Evolutionary conservation across 2,113 vertebrate genomes (phyloP).

Genomic region (Dinomys branickii): DNA sequence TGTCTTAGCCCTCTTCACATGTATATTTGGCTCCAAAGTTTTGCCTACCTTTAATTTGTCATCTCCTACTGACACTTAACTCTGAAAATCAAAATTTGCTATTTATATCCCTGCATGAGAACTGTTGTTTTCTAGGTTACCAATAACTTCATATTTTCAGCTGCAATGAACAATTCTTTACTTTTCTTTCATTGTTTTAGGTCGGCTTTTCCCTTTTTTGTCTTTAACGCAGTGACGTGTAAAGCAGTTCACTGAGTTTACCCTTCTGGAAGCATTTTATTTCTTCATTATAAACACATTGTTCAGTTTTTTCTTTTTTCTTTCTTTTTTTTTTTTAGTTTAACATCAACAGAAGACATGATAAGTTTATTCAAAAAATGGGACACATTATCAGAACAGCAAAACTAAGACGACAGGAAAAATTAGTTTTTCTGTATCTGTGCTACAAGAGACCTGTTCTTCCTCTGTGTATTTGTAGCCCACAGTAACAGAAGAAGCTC

Average conservation of each 20-base stretch:
- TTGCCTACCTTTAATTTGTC: not conserved
- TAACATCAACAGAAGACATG: too few relatives aligned
- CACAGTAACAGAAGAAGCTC: too few relatives aligned
- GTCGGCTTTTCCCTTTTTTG: not conserved
- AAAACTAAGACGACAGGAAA: too few relatives aligned
- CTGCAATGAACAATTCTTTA: not conserved
- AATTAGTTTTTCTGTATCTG: too few relatives aligned
- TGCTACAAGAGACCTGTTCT: too few relatives aligned
- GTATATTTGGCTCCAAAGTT: not conserved
- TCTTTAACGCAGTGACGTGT: not conserved
- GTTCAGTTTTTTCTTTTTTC: not conserved
- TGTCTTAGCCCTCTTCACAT: not conserved
- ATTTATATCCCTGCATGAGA: not conserved
- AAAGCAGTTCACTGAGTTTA: not conserved
- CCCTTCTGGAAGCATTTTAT: not conserved
- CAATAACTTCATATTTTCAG: not conserved
- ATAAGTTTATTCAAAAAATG: too few relatives aligned
- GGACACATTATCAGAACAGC: too few relatives aligned
- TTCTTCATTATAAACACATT: not conserved
- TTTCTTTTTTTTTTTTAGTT: too few relatives aligned
- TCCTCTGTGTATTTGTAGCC: too few relatives aligned
- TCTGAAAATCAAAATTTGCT: not conserved
- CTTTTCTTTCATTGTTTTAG: not conserved
- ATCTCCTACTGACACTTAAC: not conserved
- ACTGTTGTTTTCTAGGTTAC: not conserved